A percentile compares a stretch with the other conserved stretches of the same genome.
These are phyloP conservation scores for Tragelaphus oryx DNA, from an alignment of 2,797 vertebrate genomes.

Conservation along the genomic window DNA sequence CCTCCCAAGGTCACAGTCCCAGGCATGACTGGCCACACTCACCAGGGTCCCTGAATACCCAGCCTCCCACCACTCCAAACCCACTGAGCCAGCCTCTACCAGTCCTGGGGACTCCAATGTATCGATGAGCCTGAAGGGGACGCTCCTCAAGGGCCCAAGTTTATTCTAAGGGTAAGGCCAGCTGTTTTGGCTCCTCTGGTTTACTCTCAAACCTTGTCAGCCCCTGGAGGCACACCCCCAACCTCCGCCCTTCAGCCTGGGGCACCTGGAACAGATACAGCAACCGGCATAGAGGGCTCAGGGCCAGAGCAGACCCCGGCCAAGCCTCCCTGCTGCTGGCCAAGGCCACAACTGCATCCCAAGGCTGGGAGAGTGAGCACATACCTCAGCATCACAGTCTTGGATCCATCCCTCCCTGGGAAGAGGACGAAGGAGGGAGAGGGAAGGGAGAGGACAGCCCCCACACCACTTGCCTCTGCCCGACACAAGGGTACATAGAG, in stretches of 20 bases:
- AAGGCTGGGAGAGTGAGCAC: background rate
- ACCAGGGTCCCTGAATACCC: background rate
- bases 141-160: background rate
- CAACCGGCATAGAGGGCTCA: background rate
- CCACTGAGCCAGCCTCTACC: background rate
- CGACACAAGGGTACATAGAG: background rate
- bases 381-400: background rate
- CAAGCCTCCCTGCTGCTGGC: background rate
- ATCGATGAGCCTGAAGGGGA: background rate
- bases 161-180: background rate
- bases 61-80: background rate
- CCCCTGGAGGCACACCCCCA: background rate
- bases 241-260: background rate
- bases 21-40: background rate
- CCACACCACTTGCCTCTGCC: background rate
- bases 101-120: background rate
- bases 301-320: constrained; percentile 19
- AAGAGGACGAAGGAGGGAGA: background rate
- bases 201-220: background rate
- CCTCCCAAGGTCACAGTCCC: background rate
- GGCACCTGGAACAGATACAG: background rate
- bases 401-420: background rate
- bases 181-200: background rate
- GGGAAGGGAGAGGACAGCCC: background rate
- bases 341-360: constrained; percentile 43